phyloP scores from a whole-genome alignment of 2,888 invertebrate genomes.

The Drosophila kuntzei region DNA sequence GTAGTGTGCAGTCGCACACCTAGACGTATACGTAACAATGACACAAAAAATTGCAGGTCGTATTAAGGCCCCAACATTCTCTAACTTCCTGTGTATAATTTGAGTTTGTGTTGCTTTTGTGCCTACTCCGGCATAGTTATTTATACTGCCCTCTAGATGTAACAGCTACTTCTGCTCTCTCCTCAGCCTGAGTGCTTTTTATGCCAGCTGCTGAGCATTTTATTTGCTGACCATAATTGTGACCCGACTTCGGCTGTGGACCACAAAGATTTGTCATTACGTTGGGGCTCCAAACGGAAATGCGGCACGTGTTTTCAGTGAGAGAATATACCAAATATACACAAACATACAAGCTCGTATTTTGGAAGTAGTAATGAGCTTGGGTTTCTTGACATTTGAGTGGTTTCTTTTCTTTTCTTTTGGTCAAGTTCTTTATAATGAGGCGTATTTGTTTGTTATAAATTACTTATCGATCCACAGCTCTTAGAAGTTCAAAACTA shows the following conservation, averaged over 20 bases:
- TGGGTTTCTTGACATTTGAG: constrained; percentile 26
- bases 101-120: constrained; percentile 49
- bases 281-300: constrained; percentile 30
- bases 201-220: constrained; percentile 56
- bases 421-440: constrained; percentile 33
- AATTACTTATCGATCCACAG: constrained; percentile 44
- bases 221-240: constrained; percentile 73
- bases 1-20: constrained; percentile 46
- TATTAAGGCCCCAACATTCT: constrained; percentile 25
- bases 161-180: constrained; percentile 5
- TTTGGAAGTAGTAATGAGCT: constrained; percentile 26
- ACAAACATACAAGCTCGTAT: neutral
- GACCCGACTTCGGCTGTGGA: constrained; percentile 10
- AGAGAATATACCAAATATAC: constrained; percentile 17
- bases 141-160: constrained; percentile 49
- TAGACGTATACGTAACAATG: constrained; percentile 51
- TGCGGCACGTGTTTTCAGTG: constrained; percentile 57
- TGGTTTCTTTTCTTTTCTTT: constrained; percentile 35
- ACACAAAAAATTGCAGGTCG: constrained; percentile 49
- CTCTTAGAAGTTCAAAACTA: constrained; percentile 12
- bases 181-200: constrained; percentile 14
- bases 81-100: constrained; percentile 53
- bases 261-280: constrained; percentile 65
- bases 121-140: constrained; percentile 56
- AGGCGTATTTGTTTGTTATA: constrained; percentile 36